Base-by-base conservation (phyloP, 2,888 invertebrate species). In the Eilema depressum region DNA sequence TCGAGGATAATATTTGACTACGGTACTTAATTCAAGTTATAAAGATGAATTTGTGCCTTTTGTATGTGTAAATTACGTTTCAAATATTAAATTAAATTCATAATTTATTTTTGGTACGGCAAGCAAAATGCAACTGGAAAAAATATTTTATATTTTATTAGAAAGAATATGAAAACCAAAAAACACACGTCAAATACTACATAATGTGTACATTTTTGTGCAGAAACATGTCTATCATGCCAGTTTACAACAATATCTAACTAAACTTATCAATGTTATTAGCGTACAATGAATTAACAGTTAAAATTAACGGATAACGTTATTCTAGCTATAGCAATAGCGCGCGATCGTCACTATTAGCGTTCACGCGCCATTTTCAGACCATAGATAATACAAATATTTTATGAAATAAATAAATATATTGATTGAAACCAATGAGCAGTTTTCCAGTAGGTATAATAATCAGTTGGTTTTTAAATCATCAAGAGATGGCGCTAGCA, bases 211-310 rank as follows among this genome's bases (percentile, higher is more conserved):
- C 75, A 73, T 33, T 23, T 75, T 77, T 77, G 81, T 81, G 81
- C 79, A 81, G 74, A 66, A 73, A 77, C 74, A 79, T 75, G n/a
- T 53, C 79, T 79, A 81, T 41, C 69, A 79, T 77, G 79, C 76
- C 75, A 73, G 71, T 75, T 76, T 60, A 76, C 70, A 76, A 66
- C 66, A 33, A 14, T 65, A 74, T 71, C 70, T 75, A 80, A 75
- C n/a, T 53, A 53, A 53, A 53, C n/a, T 47, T 47, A 47, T 7
- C 47, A 47, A 25, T 17, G 14, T 37, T 17, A 25, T 63, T 63
- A 41, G n/a, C 20, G 41, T 76, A 76, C 56, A 77, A 77, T 74
- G 76, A 81, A 81, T 75, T 81, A 79, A 81, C 79, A 79, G 76
- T 75, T 77, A 62, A 70, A 77, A 78, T 74, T 75, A 81, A 78